Conservation (phyloP, 1,140 invertebrate genomes). For the Nilaparvata lugens region DNA sequence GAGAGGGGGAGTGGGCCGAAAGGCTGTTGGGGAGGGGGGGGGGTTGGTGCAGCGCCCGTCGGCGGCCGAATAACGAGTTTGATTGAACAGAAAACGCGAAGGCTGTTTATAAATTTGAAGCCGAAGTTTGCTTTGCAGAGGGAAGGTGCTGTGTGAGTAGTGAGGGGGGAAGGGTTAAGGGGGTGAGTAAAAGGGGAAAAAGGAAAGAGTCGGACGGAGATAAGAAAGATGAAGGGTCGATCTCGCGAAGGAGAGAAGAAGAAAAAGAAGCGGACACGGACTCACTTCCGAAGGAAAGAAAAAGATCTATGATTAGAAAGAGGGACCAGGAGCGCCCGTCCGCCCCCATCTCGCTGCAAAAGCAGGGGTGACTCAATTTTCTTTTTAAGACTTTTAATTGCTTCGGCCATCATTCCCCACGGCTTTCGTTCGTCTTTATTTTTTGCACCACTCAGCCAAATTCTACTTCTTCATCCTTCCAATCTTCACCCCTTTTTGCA, state of each 20-base stretch:
- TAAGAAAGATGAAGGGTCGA: not conserved
- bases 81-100: not conserved
- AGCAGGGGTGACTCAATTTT: conserved; percentile 27
- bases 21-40: too few species aligned
- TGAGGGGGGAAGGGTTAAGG: not conserved
- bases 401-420: conserved; percentile 28
- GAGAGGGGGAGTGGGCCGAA: too few species aligned
- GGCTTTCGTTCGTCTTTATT: conserved; percentile 22
- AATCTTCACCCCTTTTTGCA: conserved; percentile 7
- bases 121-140: conserved; percentile 1
- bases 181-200: not conserved
- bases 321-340: too few species aligned
- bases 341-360: conserved; percentile 4
- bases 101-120: conserved; percentile 2
- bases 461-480: conserved; percentile 14
- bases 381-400: conserved; percentile 32
- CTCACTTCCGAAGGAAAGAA: conserved; percentile 16
- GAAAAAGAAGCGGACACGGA: conserved; percentile 1
- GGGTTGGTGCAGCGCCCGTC: not conserved
- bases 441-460: conserved; percentile 21
- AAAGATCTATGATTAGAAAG: conserved; percentile 25
- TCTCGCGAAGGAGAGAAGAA: not conserved
- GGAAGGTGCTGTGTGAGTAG: too few species aligned
- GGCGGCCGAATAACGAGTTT: not conserved
- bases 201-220: not conserved